phyloP scores from a whole-genome alignment of 2,888 invertebrate species.

The Metacarcinus magister region DNA sequence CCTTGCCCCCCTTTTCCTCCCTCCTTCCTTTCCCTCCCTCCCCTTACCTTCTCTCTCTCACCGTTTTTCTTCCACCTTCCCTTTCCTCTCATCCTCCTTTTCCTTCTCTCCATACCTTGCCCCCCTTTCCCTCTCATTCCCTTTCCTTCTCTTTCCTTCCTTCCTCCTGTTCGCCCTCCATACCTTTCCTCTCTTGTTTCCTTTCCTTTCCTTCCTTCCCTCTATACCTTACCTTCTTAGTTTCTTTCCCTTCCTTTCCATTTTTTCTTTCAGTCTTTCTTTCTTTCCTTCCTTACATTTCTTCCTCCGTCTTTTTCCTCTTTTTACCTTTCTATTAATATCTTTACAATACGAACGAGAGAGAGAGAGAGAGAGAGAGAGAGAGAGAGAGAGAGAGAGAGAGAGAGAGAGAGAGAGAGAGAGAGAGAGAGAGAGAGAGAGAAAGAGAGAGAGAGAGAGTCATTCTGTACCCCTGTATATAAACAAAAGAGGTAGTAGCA shows the following conservation, averaged over 20 bases:
- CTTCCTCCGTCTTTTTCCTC: background rate
- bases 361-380: background rate
- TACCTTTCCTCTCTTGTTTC: background rate
- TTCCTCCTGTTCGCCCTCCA: background rate
- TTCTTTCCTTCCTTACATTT: background rate
- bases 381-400: conserved; percentile 3
- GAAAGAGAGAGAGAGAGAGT: background rate
- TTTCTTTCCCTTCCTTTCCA: background rate
- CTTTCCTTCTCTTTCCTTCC: conserved; percentile 6
- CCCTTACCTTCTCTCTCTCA: background rate
- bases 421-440: conserved; percentile 47
- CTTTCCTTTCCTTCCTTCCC: background rate
- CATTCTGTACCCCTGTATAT: too few relatives aligned
- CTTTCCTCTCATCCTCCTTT: background rate
- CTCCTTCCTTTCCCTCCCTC: background rate
- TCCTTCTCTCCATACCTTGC: background rate
- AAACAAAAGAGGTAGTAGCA: background rate
- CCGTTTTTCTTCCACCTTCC: background rate
- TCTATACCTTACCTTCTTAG: background rate
- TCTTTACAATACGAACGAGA: background rate
- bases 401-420: conserved; percentile 50
- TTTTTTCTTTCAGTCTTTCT: background rate
- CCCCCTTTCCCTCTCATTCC: background rate
- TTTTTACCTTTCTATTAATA: background rate
- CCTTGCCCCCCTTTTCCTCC: background rate